These are phyloP conservation scores for Myotis yumanensis DNA, from an alignment of 2,113 vertebrate genomes.

Conservation along the genomic window DNA sequence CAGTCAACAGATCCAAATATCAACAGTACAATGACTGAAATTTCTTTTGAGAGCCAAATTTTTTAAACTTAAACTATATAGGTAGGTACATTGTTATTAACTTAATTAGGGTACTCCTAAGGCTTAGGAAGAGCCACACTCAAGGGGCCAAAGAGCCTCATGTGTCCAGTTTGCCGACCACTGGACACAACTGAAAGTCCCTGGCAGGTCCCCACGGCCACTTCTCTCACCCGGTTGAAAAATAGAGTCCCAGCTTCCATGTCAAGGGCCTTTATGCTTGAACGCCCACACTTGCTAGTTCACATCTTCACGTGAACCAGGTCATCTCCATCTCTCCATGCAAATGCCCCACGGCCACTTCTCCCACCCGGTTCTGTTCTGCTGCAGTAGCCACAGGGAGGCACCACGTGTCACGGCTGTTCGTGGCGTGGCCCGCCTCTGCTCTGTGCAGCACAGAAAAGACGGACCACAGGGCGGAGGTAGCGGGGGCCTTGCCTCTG, in stretches of 20 bases:
- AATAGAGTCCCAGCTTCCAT: not conserved
- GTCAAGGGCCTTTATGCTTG: not conserved
- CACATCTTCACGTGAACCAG: not conserved
- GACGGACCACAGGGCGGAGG: not conserved
- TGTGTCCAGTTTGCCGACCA: no score
- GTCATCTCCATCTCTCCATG: not conserved
- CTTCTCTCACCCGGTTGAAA: not conserved
- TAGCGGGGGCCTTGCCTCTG: not conserved
- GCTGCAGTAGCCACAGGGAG: no score
- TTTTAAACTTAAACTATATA: no score
- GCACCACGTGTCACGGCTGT: not conserved
- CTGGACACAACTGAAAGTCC: not conserved
- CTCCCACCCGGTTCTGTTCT: no score
- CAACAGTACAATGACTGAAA: no score
- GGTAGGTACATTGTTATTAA: no score
- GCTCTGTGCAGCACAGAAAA: not conserved
- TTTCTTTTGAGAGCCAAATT: no score
- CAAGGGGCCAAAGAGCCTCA: no score
- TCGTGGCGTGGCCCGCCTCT: not conserved
- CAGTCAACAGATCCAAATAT: no score
- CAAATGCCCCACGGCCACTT: rapidly evolving
- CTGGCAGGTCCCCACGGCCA: no score
- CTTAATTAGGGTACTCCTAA: no score
- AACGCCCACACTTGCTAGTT: not conserved
- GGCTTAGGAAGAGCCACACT: no score